Conservation (phyloP, 2,888 invertebrate genomes). For the Lymantria dispar region DNA sequence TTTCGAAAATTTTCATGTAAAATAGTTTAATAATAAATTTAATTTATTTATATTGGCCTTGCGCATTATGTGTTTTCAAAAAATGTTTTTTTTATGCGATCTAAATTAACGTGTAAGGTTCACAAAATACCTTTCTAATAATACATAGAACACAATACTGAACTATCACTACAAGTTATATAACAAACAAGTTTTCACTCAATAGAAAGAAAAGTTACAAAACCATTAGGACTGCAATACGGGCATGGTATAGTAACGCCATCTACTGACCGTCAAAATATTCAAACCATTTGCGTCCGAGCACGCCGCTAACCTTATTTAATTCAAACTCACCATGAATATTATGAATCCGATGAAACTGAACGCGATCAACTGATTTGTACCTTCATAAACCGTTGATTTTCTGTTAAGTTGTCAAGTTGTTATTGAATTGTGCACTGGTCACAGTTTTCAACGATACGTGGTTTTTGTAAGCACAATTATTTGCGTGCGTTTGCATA, state of each 20-base stretch:
- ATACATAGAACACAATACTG: not conserved
- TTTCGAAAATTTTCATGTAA: too few relatives aligned
- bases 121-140: too few relatives aligned
- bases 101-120: too few relatives aligned
- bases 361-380: slow-evolving; percentile 9
- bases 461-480: slow-evolving; percentile 24
- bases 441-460: slow-evolving; percentile 22
- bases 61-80: too few relatives aligned
- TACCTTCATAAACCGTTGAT: slow-evolving; percentile 3
- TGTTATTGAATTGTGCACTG: slow-evolving; percentile 3
- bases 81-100: too few relatives aligned
- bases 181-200: slow-evolving; percentile 39
- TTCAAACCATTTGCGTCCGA: slow-evolving; percentile 10
- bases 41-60: too few relatives aligned
- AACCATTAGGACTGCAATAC: slow-evolving; percentile 68
- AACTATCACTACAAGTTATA: slow-evolving; percentile 30
- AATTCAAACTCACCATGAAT: slow-evolving; percentile 33
- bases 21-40: too few relatives aligned
- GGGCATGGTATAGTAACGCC: slow-evolving; percentile 59
- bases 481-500: slow-evolving; percentile 11
- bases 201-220: slow-evolving; percentile 40
- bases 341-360: slow-evolving; percentile 14
- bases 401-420: too few relatives aligned
- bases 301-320: slow-evolving; percentile 24
- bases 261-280: slow-evolving; percentile 51